A percentile compares a stretch with the other conserved stretches of the same genome.
phyloP scores from a whole-genome alignment of 2,888 invertebrate genomes.

The Chirona hameri region DNA sequence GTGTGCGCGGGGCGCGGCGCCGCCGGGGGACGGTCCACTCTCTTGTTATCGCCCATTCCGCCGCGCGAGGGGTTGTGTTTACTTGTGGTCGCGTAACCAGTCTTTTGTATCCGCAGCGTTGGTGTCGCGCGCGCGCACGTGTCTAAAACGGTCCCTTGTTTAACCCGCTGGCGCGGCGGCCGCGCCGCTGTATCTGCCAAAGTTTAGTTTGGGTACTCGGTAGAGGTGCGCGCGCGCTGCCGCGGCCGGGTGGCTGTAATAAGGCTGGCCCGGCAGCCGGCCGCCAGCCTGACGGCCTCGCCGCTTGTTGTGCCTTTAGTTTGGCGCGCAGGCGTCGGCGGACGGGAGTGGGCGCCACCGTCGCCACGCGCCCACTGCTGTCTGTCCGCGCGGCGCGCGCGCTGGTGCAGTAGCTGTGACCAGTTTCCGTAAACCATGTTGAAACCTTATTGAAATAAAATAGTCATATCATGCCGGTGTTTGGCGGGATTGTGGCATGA shows the following conservation, averaged over 20 bases:
- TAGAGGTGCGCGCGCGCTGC: background rate
- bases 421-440: slow-evolving; percentile 23
- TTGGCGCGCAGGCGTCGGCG: background rate
- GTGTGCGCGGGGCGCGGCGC: background rate
- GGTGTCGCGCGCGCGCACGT: background rate
- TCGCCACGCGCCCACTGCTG: background rate
- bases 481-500: background rate
- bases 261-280: background rate
- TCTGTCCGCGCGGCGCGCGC: background rate
- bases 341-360: background rate
- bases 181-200: background rate
- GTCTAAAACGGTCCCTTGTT: background rate
- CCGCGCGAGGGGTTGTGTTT: background rate
- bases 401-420: background rate
- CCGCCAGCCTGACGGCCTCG: background rate
- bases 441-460: slow-evolving; percentile 28
- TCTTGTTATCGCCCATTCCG: slow-evolving; percentile 12
- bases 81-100: slow-evolving; percentile 1
- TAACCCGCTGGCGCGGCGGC: background rate
- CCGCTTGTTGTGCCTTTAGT: slow-evolving; percentile 26
- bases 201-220: background rate
- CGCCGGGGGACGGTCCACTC: background rate
- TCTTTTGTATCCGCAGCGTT: slow-evolving; percentile 5
- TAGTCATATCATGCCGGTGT: slow-evolving; percentile 1
- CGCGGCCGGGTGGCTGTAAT: too few species aligned